Evolutionary conservation across 2,113 vertebrate species (phyloP).

Genomic region (Hypomesus transpacificus): DNA sequence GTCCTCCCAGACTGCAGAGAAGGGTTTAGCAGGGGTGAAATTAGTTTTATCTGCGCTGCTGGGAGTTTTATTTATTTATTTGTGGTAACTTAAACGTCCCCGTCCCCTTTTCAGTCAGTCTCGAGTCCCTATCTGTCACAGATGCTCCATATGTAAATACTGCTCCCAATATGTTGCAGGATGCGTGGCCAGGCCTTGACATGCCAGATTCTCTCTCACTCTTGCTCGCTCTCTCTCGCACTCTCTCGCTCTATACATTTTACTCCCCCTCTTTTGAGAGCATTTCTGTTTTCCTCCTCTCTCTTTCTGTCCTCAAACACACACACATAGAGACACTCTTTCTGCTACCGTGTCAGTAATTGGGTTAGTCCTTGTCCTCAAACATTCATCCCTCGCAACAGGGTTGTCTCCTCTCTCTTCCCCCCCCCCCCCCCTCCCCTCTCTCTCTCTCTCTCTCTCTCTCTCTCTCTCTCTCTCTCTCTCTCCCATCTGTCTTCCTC

Average conservation of each 20-base stretch:
- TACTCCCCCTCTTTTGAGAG: neutral
- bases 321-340: too few relatives aligned
- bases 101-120: neutral
- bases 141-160: slow-evolving; percentile 10
- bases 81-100: neutral
- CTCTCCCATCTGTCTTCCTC: neutral
- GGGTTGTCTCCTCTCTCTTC: neutral
- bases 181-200: neutral
- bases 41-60: slow-evolving; percentile 33
- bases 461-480: neutral
- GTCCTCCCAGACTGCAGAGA: slow-evolving; percentile 35
- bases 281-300: too few relatives aligned
- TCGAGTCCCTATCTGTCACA: slow-evolving; percentile 3
- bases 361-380: too few relatives aligned
- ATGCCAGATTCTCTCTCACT: neutral
- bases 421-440: neutral
- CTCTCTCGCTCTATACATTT: neutral
- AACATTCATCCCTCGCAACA: neutral
- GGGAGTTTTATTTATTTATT: slow-evolving; percentile 20
- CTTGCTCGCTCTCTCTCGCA: neutral
- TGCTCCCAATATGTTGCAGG: neutral
- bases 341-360: too few relatives aligned
- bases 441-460: neutral
- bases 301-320: neutral
- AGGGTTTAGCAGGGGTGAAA: slow-evolving; percentile 43